Evolutionary conservation across 2,888 invertebrate species (phyloP).

Genomic region (Neuroscelio doddi): DNA sequence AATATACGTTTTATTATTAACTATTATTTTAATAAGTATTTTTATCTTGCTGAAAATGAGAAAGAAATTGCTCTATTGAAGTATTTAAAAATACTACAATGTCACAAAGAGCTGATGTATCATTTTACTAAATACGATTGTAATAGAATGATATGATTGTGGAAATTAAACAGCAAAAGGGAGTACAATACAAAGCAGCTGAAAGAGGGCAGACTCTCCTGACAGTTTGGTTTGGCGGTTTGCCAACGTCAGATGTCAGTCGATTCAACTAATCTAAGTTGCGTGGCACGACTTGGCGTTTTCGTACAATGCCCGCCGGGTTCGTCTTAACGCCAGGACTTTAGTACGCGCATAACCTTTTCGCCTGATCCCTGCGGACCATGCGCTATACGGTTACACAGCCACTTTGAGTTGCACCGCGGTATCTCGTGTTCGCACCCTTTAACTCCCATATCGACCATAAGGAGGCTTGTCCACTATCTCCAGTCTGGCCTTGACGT

Average conservation of each 20-base stretch:
- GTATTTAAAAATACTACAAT: no score
- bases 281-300: slow-evolving; percentile 65
- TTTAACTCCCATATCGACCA: slow-evolving; percentile 43
- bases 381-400: slow-evolving; percentile 38
- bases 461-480: slow-evolving; percentile 45
- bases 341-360: slow-evolving; percentile 41
- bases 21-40: no score
- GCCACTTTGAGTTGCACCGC: slow-evolving; percentile 44
- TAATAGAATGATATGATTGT: slow-evolving; percentile 6
- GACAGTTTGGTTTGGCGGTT: slow-evolving; percentile 66
- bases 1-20: no score
- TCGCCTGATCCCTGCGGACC: slow-evolving; percentile 28
- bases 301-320: slow-evolving; percentile 50
- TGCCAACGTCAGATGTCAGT: slow-evolving; percentile 64
- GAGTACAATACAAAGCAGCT: slow-evolving; percentile 36
- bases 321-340: slow-evolving; percentile 49
- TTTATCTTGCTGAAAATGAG: no score
- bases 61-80: no score
- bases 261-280: slow-evolving; percentile 70
- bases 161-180: slow-evolving; percentile 32
- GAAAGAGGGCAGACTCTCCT: slow-evolving; percentile 47
- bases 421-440: slow-evolving; percentile 40
- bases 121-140: no score
- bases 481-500: slow-evolving; percentile 46
- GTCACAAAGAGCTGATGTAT: no score